phyloP scores from a whole-genome alignment of 1,140 invertebrate genomes.

The Octopus bimaculoides region DNA sequence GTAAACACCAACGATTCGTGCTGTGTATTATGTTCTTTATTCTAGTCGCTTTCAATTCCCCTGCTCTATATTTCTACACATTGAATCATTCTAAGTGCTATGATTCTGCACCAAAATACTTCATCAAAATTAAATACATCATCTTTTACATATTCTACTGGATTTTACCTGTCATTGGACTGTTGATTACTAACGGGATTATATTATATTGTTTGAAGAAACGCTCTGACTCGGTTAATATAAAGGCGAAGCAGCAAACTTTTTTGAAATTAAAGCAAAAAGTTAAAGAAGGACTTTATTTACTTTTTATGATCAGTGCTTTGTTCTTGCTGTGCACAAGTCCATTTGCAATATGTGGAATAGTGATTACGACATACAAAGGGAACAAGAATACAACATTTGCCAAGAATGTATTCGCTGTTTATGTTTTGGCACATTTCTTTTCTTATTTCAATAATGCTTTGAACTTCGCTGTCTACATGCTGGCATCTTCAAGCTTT shows the following conservation, averaged over 20 bases:
- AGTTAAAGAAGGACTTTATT: not conserved
- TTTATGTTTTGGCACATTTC: not conserved
- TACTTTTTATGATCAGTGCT: not conserved
- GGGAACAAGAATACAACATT: not conserved
- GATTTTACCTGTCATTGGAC: not conserved
- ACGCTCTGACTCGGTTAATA: not conserved
- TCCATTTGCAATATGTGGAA: not conserved
- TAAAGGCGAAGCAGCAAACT: not conserved
- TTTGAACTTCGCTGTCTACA: not conserved
- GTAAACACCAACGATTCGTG: not conserved
- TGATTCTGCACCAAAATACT: not conserved
- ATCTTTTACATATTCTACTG: not conserved
- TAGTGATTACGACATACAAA: not conserved
- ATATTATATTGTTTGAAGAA: not conserved
- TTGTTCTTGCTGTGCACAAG: not conserved
- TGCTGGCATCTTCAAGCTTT: not conserved
- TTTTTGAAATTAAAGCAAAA: not conserved
- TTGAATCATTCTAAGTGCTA: not conserved
- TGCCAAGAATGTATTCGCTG: not conserved
- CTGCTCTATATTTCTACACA: not conserved
- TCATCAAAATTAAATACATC: not conserved
- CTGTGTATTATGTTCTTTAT: not conserved
- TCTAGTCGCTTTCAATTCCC: not conserved
- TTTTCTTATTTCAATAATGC: not conserved
- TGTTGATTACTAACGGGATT: not conserved